Base-by-base conservation (phyloP, 2,113 vertebrate species). In the Baryphthengus martii region DNA sequence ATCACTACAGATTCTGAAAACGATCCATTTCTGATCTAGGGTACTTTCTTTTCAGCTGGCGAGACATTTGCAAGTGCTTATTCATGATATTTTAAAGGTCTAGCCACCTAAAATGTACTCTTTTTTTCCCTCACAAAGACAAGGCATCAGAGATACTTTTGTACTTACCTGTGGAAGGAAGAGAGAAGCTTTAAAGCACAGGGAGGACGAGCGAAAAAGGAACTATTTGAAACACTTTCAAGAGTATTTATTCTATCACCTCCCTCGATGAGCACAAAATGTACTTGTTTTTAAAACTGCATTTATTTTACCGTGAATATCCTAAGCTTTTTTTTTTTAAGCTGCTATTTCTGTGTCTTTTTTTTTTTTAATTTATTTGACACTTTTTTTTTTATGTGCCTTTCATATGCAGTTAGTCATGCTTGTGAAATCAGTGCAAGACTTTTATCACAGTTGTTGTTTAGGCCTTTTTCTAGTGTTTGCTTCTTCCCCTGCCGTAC, bases 81-180 rank as follows among this genome's bases (percentile, higher is more conserved):
- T 92, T 95, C 91, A 91, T 93, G 75, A 83, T 94, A 63, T 85
- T 96, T 91, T 90, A 77, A 96, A 95, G 61, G 42, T 75, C 86
- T 94, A 66, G 58, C 58, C 90, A 45, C 79, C 50, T 73, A 70
- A 96, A 39, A 49, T 3, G 0, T 78, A 85, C 66, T 91, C 44
- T 72, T 88, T 72, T 88, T 94, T 86, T 81, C 3, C 3, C 85
- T 88, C 67, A 83, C 59, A 91, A 94, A 93, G 74, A 85, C 61
- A 89, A 89, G 74, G 35, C 53, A 74, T 89, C 91, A 72, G 35
- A 80, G n/a, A n/a, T 71, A 50, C 47, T 90, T 90, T 94, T 80
- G 66, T 77, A 61, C 82, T 90, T 83, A 71, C 21, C 50, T 67
- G 1, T 67, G 82, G 61, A 73, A 14, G 7, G 19, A 13, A 90